Evolutionary conservation across 2,797 vertebrate species (phyloP), one percentile per base, ranked within the genome.

Genomic region (Chaenodraco wilsoni): DNA sequence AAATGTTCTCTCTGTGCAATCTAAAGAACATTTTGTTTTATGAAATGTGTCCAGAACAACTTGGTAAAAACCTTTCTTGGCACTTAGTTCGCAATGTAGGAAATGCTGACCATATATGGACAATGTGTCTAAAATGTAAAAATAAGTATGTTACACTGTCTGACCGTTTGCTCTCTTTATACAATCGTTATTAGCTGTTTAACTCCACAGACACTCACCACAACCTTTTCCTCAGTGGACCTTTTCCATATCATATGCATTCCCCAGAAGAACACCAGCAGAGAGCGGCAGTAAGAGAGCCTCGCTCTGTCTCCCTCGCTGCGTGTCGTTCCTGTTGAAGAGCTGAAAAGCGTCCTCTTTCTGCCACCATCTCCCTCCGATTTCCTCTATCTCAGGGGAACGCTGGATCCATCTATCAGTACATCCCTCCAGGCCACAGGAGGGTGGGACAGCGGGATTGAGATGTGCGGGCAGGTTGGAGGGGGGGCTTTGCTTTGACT

Each of bases 401-500:
- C 1, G 61, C 59, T 58, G 62, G 69, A 79, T 82, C 78, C 12
- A 58, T 81, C 78, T 77, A 83, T 80, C 88, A 81, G 78, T 55
- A 61, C 78, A 78, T 69, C 68, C 77, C 88, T 86, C 63, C 72
- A 61, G 86, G 83, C 74, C 76, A 73, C 58, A 68, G 55, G 58
- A 16, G 75, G 86, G 63, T 72, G 86, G 82, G 78, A 75, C 82
- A 65, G 84, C 16, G 17, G 65, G 72, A 69, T 27, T 13, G 45
- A 41, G 50, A 37, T 37, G 33, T 37, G 33, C 33, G 60, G 56
- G 63, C 73, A 69, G 5, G 11, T 51, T 49, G 12, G 21, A 17
- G 44, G 45, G 27, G 63, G 64, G 54, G 27, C 4, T 37, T 62
- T 17, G 9, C 65, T 83, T 65, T 92, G 93, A 94, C 80, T 92